Percentiles rank a stretch among this genome's conserved stretches.
These are phyloP conservation scores for Parotocinclus haroldoi DNA, from an alignment of 2,797 vertebrate genomes.

Conservation along the genomic window DNA sequence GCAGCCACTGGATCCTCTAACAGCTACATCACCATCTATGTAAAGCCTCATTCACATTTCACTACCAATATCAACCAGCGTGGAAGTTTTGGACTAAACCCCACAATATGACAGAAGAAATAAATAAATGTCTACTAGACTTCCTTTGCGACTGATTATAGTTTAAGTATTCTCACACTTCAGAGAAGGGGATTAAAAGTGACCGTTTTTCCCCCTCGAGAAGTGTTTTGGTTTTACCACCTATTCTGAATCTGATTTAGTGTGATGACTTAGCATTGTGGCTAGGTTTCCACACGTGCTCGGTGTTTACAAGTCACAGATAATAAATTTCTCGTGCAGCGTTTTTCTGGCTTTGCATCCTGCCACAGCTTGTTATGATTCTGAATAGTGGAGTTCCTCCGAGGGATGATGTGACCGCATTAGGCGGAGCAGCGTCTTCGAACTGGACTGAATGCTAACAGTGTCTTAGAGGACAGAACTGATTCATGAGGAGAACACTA, in stretches of 20 bases:
- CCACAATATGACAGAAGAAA: conserved; percentile 34
- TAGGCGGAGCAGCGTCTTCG: conserved; percentile 34
- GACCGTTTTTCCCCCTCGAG: too few relatives aligned
- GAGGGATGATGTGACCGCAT: conserved; percentile 10
- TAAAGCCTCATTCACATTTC: conserved; percentile 16
- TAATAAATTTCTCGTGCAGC: not conserved
- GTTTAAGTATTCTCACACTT: not conserved
- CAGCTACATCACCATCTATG: conserved; percentile 33
- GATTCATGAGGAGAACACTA: conserved; percentile 61
- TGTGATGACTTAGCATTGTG: too few relatives aligned
- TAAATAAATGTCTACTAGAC: conserved; percentile 44
- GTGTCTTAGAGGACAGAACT: conserved; percentile 45
- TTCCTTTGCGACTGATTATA: conserved; percentile 32
- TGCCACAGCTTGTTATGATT: not conserved
- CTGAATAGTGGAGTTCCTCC: not conserved
- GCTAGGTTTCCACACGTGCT: too few relatives aligned
- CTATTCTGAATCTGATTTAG: too few relatives aligned
- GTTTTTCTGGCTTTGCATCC: not conserved
- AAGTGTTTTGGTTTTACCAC: too few relatives aligned
- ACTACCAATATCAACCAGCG: conserved; percentile 31
- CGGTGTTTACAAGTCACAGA: not conserved
- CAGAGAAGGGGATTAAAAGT: too few relatives aligned
- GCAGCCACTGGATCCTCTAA: conserved; percentile 12
- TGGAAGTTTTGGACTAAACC: conserved; percentile 43
- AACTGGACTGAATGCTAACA: conserved; percentile 20